Conservation (phyloP, 2,113 vertebrate genomes). For the Catharus minimus region DNA sequence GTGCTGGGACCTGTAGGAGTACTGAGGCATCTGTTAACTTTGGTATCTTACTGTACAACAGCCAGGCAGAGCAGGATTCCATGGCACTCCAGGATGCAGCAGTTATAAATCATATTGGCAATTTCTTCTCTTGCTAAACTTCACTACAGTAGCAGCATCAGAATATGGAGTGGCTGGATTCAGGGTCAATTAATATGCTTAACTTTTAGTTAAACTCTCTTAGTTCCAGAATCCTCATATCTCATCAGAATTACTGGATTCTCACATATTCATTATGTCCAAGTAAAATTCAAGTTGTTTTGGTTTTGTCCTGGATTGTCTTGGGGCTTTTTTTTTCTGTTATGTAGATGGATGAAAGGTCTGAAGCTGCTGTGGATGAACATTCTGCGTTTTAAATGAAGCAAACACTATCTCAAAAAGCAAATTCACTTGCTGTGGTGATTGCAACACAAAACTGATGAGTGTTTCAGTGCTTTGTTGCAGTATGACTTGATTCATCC, state of each 20-base stretch:
- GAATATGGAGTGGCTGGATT: neutral
- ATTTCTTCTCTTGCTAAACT: neutral
- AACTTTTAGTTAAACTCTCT: neutral
- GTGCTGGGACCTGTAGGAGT: neutral
- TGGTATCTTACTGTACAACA: neutral
- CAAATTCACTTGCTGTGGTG: neutral
- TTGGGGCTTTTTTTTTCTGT: neutral
- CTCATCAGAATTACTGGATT: neutral
- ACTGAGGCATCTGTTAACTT: neutral
- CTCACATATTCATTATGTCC: neutral
- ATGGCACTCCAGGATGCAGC: neutral
- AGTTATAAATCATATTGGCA: neutral
- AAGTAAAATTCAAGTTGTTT: neutral
- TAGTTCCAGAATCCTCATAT: neutral
- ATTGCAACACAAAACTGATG: neutral
- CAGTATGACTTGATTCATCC: neutral
- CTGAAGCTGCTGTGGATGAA: neutral
- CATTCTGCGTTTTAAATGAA: neutral
- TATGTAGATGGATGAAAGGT: neutral
- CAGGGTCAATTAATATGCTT: neutral
- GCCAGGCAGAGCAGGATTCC: neutral
- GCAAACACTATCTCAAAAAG: neutral
- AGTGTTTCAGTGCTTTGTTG: neutral
- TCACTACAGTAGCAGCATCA: neutral
- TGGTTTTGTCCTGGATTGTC: neutral